Evolutionary conservation across 2,888 invertebrate species (phyloP).

Genomic region (Branchinecta sandiegonensis): DNA sequence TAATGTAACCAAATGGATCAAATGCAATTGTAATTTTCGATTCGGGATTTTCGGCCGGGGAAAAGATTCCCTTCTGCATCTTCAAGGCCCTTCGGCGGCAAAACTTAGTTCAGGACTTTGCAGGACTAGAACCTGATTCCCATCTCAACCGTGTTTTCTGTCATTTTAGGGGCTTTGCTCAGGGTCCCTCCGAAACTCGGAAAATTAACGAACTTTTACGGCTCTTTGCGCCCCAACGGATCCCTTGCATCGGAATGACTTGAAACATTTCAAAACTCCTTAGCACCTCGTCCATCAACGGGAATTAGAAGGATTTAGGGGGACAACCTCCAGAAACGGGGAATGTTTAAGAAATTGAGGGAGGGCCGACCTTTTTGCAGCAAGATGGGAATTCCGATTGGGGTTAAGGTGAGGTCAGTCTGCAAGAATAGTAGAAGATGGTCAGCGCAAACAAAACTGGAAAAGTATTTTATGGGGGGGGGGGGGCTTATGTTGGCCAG

Average conservation of each 20-base stretch:
- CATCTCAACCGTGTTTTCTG: conserved; percentile 1
- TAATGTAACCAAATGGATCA: conserved; percentile 16
- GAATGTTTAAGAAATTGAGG: not conserved
- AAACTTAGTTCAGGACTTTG: conserved; percentile 10
- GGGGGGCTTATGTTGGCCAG: too few species aligned
- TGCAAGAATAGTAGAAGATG: too few species aligned
- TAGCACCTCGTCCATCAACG: conserved; percentile 8
- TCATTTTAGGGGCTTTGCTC: conserved; percentile 10
- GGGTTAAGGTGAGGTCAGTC: too few species aligned
- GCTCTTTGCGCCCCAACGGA: not conserved
- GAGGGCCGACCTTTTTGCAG: too few species aligned
- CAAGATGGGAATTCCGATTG: too few species aligned
- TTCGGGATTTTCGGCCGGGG: not conserved
- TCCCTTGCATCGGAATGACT: not conserved
- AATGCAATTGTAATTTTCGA: conserved; percentile 16
- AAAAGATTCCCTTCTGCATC: conserved; percentile 5
- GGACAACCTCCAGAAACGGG: not conserved
- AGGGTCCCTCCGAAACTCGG: not conserved
- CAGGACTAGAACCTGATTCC: conserved; percentile 1
- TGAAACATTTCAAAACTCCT: conserved; percentile 11
- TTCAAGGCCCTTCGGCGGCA: conserved; percentile 10
- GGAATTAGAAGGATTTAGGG: not conserved
- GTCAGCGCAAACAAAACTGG: too few species aligned
- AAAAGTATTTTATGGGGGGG: too few species aligned
- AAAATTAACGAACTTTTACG: conserved; percentile 15